Percentiles rank a stretch among this genome's conserved stretches.
Evolutionary conservation across 2,888 invertebrate species (phyloP).

Genomic region (Harpalus rufipes): DNA sequence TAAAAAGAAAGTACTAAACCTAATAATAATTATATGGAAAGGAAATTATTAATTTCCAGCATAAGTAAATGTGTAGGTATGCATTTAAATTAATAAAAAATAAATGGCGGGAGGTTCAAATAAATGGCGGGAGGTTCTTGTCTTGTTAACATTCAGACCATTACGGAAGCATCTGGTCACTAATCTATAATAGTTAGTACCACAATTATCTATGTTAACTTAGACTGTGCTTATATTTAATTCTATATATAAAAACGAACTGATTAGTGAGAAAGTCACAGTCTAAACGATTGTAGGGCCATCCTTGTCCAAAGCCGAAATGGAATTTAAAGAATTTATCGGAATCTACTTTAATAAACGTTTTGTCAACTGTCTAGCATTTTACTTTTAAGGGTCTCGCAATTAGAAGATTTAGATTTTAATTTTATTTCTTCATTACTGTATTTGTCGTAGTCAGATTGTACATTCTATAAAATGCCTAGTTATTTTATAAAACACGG

Average conservation of each 20-base stretch:
- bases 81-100: too few relatives aligned
- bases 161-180: constrained; percentile 48
- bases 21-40: too few relatives aligned
- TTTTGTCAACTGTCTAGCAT: constrained; percentile 37
- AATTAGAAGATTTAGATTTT: constrained; percentile 34
- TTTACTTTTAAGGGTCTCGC: constrained; percentile 38
- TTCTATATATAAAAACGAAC: neutral
- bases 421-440: constrained; percentile 43
- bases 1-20: too few relatives aligned
- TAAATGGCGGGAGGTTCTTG: neutral
- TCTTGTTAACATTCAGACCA: constrained; percentile 15
- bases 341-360: constrained; percentile 55
- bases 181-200: constrained; percentile 45
- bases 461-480: too few relatives aligned
- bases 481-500: too few relatives aligned
- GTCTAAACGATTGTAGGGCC: constrained; percentile 12
- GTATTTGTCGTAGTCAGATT: too few relatives aligned
- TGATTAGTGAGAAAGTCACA: constrained; percentile 38
- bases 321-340: constrained; percentile 49
- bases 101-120: too few relatives aligned
- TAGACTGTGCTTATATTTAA: constrained; percentile 22
- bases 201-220: constrained; percentile 25
- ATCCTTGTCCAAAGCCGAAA: constrained; percentile 27
- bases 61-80: too few relatives aligned
- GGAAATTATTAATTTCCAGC: too few relatives aligned